Evolutionary conservation across 2,113 vertebrate genomes (phyloP), one percentile per base, ranked within the genome.

Genomic region (Pogonocichla stellata): DNA sequence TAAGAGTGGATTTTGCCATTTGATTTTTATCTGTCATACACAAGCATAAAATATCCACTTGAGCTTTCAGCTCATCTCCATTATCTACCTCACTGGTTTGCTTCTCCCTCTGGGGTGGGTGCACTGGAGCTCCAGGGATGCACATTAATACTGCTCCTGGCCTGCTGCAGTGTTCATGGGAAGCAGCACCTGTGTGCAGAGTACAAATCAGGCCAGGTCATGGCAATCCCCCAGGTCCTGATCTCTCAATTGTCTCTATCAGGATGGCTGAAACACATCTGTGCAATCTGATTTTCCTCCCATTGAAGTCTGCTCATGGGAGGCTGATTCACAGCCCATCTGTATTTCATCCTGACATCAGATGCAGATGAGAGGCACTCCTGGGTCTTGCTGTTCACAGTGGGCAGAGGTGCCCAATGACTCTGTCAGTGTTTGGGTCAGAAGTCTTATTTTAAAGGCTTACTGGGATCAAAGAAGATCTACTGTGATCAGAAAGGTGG

Each of bases 381-480:
- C 66, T 75, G 78, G 36, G 25, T 81, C 57, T 75, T 75, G 24
- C 73, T 24, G 2, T n/a, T 84, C 69, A 60, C 38, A 66, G 53
- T 1, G 1, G 34, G 29, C 34, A 82, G 62, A 74, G 51, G 43
- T 81, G 16, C 45, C 48, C 60, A 38, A 4, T 2, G 12, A 19
- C 45, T 65, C 40, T 60, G 61, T 19, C 0, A 0, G 9, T 31
- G 14, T 80, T 86, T 86, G 47, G 48, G 80, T 91, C 86, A 86
- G 64, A 31, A 75, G 16, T n/a, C 33, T 84, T 42, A n/a, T 62
- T 96, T 90, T 60, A 45, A 82, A 85, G 57, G 57, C 81, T 82
- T 81, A 9, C 43, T 90, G 70, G 13, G 33, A 43, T 56, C 57
- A 91, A 87, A 93, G 57, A 28, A 48, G 34, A 29, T 71, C 40